Base-by-base conservation (phyloP, 1,140 invertebrate species). In the Drosophila pruinosa region DNA sequence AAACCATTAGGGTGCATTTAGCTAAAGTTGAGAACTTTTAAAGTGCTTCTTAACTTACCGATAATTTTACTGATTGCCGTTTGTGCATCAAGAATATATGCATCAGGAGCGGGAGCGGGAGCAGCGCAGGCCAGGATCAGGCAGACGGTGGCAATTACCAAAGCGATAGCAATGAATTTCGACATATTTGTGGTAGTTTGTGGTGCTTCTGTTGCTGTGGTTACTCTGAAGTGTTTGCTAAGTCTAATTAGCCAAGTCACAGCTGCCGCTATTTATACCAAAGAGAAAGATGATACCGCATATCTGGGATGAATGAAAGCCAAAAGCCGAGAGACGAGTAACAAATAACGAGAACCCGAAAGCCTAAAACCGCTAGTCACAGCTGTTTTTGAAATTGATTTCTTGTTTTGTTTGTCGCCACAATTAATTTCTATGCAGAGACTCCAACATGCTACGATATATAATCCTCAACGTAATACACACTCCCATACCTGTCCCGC, bases 11-110 rank as follows among this genome's bases (percentile, higher is more conserved):
- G 8, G n/a, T 34, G 10, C 47, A 41, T 17, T 36, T 52, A 6
- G 38, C 19, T 24, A 15, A 14, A 58, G 21, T 31, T 31, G 4
- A 7, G n/a, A 12, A 4, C 34, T n/a, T n/a, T 43, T 31, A 8
- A 14, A 7, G 4, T 5, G 39, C 54, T 58, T 34, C 31, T 22
- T 22, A n/a, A 7, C 78, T 75, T 38, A 86, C 82, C 82, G 64
- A 86, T 86, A 45, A 86, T 86, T 53, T 88, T 88, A 10, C 65
- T 72, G 21, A 86, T 88, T 31, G 82, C 82, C 0, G 82, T 88
- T 22, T 81, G 65, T 6, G 82, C 82, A 19, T 86, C 82, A 31
- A 86, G 52, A 0, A 86, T 48, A 12, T 80, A 73, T 14, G 59
- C 17, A 31, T 10, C 64, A 8, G 79, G 79, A 4, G 72, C 73